A percentile compares a stretch with the other conserved stretches of the same genome.
phyloP scores from a whole-genome alignment of 2,888 invertebrate species.

The Lordiphosa fenestrarum region DNA sequence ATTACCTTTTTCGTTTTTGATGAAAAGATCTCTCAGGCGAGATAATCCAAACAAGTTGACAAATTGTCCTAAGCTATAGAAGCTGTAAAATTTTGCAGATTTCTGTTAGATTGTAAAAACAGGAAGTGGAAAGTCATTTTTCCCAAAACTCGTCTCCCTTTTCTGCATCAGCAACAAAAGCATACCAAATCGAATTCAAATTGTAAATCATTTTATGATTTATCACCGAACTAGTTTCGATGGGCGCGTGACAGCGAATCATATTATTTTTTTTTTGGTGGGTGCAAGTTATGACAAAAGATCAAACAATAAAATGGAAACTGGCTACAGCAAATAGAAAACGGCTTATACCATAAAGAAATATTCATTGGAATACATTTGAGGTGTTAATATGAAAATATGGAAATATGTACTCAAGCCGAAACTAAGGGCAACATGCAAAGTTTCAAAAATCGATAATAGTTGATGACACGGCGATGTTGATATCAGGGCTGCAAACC shows the following conservation, averaged over 20 bases:
- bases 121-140: too few relatives aligned
- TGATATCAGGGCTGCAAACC: too few relatives aligned
- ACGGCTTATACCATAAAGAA: neutral
- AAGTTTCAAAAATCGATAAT: too few relatives aligned
- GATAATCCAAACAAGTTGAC: constrained; percentile 19
- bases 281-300: constrained; percentile 31
- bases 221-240: constrained; percentile 61
- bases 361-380: too few relatives aligned
- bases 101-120: too few relatives aligned
- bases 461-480: too few relatives aligned
- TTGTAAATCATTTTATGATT: constrained; percentile 54
- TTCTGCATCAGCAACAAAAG: neutral
- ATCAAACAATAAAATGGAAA: constrained; percentile 22
- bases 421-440: too few relatives aligned
- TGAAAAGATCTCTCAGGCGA: constrained; percentile 15
- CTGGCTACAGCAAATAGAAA: constrained; percentile 15
- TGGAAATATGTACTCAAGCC: too few relatives aligned
- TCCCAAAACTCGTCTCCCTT: too few relatives aligned
- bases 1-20: constrained; percentile 21
- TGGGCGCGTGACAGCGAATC: constrained; percentile 42
- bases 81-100: constrained; percentile 26
- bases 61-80: constrained; percentile 29
- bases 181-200: constrained; percentile 26
- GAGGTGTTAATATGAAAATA: too few relatives aligned
- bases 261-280: constrained; percentile 14